Evolutionary conservation across 1,140 invertebrate species (phyloP).

Genomic region (Leucophenga varia): DNA sequence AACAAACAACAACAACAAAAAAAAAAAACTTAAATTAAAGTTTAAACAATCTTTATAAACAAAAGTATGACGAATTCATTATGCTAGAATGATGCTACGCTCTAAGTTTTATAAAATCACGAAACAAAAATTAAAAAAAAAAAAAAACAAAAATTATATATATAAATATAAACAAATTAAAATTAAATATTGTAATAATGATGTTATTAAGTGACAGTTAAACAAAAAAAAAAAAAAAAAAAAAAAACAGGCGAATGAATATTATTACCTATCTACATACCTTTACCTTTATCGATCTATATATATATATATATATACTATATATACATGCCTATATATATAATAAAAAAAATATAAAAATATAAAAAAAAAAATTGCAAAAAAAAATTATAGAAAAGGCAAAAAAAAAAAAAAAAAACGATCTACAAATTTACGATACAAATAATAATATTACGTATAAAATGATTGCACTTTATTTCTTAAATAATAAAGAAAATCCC

Average conservation of each 20-base stretch:
- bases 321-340: slow-evolving; percentile 17
- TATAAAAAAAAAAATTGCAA: slow-evolving; percentile 29
- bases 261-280: slow-evolving; percentile 53
- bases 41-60: too few relatives aligned
- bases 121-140: slow-evolving; percentile 43
- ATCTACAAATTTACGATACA: slow-evolving; percentile 53
- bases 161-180: slow-evolving; percentile 24
- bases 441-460: slow-evolving; percentile 37
- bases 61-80: slow-evolving; percentile 51
- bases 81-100: slow-evolving; percentile 53
- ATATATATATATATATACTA: slow-evolving; percentile 32
- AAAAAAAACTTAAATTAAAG: slow-evolving; percentile 14
- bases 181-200: slow-evolving; percentile 49
- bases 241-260: slow-evolving; percentile 51
- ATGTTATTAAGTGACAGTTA: slow-evolving; percentile 51
- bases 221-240: slow-evolving; percentile 37
- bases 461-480: slow-evolving; percentile 49
- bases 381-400: slow-evolving; percentile 43
- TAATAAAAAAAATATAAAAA: slow-evolving; percentile 28
- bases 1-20: slow-evolving; percentile 11
- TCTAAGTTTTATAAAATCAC: slow-evolving; percentile 49
- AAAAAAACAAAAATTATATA: slow-evolving; percentile 35
- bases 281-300: slow-evolving; percentile 53
- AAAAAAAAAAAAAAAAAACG: slow-evolving; percentile 36
- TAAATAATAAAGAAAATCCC: slow-evolving; percentile 50